phyloP scores from a whole-genome alignment of 2,797 vertebrate genomes.

The Alcedo quadribrachys region DNA sequence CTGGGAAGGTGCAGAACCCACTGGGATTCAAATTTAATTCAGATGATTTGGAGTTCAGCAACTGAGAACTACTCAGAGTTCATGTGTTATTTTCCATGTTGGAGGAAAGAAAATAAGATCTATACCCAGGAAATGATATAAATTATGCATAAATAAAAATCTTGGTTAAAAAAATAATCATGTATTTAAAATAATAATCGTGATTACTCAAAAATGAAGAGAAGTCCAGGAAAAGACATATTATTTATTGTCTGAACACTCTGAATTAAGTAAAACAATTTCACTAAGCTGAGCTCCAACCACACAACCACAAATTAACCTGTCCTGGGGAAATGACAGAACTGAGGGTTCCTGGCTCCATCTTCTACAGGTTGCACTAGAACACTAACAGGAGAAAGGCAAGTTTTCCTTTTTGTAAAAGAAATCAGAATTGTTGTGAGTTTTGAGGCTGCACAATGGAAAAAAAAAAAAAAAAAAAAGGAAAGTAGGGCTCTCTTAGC shows the following conservation, averaged over 20 bases:
- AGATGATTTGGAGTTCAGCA: conserved; percentile 58
- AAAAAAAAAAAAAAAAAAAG: background rate
- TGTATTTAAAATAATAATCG: background rate
- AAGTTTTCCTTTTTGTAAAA: background rate
- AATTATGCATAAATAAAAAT: background rate
- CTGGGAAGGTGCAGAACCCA: conserved; percentile 26
- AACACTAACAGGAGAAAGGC: background rate
- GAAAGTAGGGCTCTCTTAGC: background rate
- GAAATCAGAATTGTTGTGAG: background rate
- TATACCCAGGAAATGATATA: background rate
- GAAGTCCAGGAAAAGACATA: background rate
- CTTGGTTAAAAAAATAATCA: background rate
- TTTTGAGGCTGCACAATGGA: background rate
- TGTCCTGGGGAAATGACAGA: background rate
- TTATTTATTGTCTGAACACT: background rate
- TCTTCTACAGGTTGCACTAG: background rate
- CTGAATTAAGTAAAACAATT: background rate
- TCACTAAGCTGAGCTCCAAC: background rate
- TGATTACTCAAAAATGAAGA: background rate
- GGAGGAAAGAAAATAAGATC: background rate
- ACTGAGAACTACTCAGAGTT: conserved; percentile 32
- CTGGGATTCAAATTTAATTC: conserved; percentile 67
- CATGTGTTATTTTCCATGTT: background rate
- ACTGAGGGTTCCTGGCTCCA: background rate
- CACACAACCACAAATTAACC: background rate